Base-by-base conservation (phyloP, 2,113 vertebrate species). In the Prolemur simus region DNA sequence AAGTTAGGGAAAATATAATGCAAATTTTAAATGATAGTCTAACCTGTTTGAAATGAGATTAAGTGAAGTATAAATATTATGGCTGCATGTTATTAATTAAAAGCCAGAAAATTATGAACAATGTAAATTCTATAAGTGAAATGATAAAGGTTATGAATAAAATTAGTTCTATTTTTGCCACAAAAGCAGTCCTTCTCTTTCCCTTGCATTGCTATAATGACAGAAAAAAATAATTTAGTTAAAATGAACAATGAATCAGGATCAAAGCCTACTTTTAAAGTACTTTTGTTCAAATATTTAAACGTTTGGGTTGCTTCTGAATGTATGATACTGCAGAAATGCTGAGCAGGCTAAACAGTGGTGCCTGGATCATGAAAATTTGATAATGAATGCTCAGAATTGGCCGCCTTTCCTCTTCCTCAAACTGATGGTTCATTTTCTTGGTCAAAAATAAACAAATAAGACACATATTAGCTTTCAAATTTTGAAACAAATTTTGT, bases 161-260 rank as follows among this genome's bases (percentile, higher is more conserved):
- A 83, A 94, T 82, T 90, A 84, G 54, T 86, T 88, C 6, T 58
- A 54, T 77, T 96, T 56, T 98, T 95, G 60, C 13, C 82, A 96
- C n/a, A 85, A 96, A 63, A 84, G 60, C 54, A 66, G 6, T 64
- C 12, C 6, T 85, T 60, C n/a, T 73, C 52, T 87, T 56, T 29
- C 20, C 20, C 13, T 45, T 37, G 10, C 5, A 76, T 66, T 96
- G 37, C 86, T 77, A 86, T 69, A 14, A 94, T 54, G 12, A 77
- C 42, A 88, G 49, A 66, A 13, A 64, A 60, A 85, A 23, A 77
- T 60, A 45, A 21, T 91, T 82, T 90, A 80, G 88, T 60, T 80
- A 81, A 87, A 89, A 34, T 54, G 15, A 74, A 14, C 17, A 90
- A 58, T 78, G 39, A 88, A 74, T 86, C 42, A 82, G 37, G 45